These are phyloP conservation scores for Pandemis heparana DNA, from an alignment of 2,888 invertebrate genomes.

Conservation along the genomic window DNA sequence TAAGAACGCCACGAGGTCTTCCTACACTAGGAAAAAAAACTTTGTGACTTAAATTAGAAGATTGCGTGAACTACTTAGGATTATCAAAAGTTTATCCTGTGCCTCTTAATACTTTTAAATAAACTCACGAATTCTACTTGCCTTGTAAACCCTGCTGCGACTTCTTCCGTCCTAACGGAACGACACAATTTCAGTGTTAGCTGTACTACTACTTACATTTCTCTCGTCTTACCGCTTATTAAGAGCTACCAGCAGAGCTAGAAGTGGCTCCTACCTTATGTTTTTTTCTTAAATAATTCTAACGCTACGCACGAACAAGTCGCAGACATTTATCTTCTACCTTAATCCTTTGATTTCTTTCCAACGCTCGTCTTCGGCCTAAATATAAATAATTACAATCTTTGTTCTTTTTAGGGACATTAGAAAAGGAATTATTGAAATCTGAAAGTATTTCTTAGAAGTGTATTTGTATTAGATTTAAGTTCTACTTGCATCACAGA, in stretches of 20 bases:
- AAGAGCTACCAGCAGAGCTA: conserved; percentile 1
- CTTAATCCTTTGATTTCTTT: not conserved
- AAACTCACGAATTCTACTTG: not conserved
- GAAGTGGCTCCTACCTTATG: not conserved
- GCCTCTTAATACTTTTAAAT: conserved; percentile 4
- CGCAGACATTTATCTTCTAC: not conserved
- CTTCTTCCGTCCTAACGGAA: not conserved
- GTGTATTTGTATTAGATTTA: conserved; percentile 36
- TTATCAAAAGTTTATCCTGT: not conserved
- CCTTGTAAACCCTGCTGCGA: not conserved
- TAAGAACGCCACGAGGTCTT: conserved; percentile 31
- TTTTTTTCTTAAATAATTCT: not conserved
- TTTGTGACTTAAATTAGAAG: not conserved
- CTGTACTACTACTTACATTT: not conserved
- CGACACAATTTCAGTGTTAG: not conserved
- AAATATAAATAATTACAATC: not conserved
- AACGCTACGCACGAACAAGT: not conserved
- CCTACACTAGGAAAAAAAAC: conserved; percentile 36
- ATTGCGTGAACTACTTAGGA: not conserved
- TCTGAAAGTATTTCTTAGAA: conserved; percentile 10
- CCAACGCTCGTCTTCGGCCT: conserved; percentile 5
- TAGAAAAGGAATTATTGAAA: conserved; percentile 11
- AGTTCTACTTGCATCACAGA: conserved; percentile 40
- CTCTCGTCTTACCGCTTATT: not conserved
- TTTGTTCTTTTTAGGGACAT: conserved; percentile 12